phyloP scores from a whole-genome alignment of 2,888 invertebrate species.

The Stenodera caucasica region DNA sequence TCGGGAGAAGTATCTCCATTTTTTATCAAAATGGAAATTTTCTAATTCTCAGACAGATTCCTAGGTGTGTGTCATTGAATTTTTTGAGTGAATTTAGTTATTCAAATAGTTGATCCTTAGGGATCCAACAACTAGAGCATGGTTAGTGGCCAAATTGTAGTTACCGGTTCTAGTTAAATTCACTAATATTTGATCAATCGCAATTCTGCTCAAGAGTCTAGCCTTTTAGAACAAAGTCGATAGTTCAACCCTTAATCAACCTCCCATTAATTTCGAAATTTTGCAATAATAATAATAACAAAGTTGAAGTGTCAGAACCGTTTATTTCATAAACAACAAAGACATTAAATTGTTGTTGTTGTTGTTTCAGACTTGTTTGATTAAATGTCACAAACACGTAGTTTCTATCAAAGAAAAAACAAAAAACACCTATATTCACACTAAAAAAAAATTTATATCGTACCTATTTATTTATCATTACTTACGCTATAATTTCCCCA shows the following conservation, averaged over 20 bases:
- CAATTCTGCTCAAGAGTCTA: background rate
- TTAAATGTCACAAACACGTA: background rate
- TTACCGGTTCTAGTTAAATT: no score
- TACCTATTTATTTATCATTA: background rate
- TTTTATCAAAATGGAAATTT: no score
- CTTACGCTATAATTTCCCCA: background rate
- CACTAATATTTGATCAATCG: background rate
- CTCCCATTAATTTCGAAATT: background rate
- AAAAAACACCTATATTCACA: no score
- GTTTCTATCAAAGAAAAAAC: no score
- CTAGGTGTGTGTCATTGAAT: no score
- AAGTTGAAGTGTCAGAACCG: background rate
- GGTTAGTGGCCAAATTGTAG: no score
- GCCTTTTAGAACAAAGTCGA: background rate
- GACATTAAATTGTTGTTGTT: background rate
- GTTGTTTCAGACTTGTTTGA: background rate
- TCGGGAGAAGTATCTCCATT: no score
- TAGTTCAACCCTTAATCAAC: background rate
- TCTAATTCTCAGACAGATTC: no score
- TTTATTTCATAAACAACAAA: background rate
- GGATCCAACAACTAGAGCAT: no score
- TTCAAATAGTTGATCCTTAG: no score
- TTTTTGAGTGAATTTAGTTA: no score
- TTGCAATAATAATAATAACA: background rate
- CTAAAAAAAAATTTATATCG: no score